Base-by-base conservation (phyloP, 2,113 vertebrate genomes). In the Cettia cetti region DNA sequence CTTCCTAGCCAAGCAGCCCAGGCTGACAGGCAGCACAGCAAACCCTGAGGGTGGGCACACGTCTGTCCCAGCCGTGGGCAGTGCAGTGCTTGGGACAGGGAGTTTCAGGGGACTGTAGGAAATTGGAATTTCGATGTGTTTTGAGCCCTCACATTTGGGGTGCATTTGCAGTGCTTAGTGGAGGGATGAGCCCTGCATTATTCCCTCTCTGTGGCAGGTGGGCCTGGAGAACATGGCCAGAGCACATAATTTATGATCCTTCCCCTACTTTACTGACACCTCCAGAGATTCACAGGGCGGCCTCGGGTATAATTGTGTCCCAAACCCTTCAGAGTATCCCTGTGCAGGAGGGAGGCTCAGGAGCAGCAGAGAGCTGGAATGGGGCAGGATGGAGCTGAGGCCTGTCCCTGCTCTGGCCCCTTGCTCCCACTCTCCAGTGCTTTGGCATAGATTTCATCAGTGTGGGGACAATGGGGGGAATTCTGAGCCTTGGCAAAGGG, bases 111-210 rank as follows among this genome's bases (percentile, higher is more conserved):
- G 9, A 17, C 27, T n/a, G 30, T 4, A 53, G 72, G 68, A 15
- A 81, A 15, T 7, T 3, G 19, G n/a, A 54, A 35, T 69, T 47
- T 19, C 10, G 0, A 0, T 40, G 20, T 3, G 1, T 59, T 84
- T 35, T 20, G 23, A 50, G 61, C 37, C 54, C 40, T 82, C 42
- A 2, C 2, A 0, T 52, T 50, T 59, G 59, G 47, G 63, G 9
- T 35, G 8, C 28, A 15, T 26, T 81, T 4, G 1, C 49, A 74
- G 60, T 52, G 40, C 28, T 44, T 80, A 20, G 15, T 27, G 44
- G 15, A 15, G 54, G 83, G 60, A 17, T 40, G 61, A 56, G 4
- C 24, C 33, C 12, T 27, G 14, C 4, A 2, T 74, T 63, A 7
- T 61, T 52, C 28, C 65, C 24, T 53, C 54, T 12, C 70, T 27